Conservation (phyloP, 2,888 invertebrate species). For the Seladonia tumulorum region DNA sequence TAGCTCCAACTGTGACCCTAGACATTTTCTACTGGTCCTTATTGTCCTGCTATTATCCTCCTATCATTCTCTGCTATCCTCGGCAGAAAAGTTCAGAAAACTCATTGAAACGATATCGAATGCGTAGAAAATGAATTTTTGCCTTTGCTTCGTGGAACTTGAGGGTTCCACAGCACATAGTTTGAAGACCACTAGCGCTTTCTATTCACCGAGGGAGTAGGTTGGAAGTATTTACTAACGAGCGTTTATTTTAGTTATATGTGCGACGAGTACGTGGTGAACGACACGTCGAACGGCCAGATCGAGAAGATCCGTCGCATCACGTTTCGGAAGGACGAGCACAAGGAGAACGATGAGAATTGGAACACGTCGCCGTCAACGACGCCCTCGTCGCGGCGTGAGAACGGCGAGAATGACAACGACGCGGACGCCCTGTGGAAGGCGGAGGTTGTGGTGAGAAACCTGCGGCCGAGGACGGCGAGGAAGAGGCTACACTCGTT, state of each 20-base stretch:
- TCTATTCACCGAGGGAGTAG: not conserved
- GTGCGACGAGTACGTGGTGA: constrained; percentile 92
- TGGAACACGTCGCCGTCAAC: constrained; percentile 79
- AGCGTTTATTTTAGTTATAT: constrained; percentile 87
- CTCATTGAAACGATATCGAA: not conserved
- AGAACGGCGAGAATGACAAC: constrained; percentile 80
- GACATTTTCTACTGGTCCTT: not conserved
- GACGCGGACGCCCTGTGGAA: constrained; percentile 83
- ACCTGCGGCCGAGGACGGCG: constrained; percentile 87
- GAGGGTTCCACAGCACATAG: not conserved
- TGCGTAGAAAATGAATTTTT: not conserved
- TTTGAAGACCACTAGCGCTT: not conserved
- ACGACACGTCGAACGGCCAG: constrained; percentile 87
- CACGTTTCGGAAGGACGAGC: constrained; percentile 79
- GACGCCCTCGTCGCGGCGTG: constrained; percentile 75
- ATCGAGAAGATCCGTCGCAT: constrained; percentile 86
- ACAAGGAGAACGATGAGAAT: constrained; percentile 81
- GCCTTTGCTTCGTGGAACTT: not conserved
- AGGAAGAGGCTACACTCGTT: constrained; percentile 87
- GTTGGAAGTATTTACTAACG: not conserved
- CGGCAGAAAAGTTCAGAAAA: not conserved
- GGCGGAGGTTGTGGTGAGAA: constrained; percentile 86
- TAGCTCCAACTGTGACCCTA: too few relatives aligned
- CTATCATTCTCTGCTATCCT: not conserved
- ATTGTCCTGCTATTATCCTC: too few relatives aligned